Evolutionary conservation across 2,113 vertebrate species (phyloP), one percentile per base, ranked within the genome.

Genomic region (Psittacula cyanocephala): DNA sequence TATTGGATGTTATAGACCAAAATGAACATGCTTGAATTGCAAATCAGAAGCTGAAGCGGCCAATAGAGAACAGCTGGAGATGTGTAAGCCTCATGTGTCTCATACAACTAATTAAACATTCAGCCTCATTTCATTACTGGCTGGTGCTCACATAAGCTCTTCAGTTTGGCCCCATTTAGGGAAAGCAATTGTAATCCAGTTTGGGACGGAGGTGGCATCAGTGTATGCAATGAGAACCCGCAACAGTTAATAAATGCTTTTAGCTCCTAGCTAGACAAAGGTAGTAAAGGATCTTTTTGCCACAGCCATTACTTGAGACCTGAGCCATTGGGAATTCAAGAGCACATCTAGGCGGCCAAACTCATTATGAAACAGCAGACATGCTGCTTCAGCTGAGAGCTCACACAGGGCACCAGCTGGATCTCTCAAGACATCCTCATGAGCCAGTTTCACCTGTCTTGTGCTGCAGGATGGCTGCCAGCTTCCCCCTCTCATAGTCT

Each of bases 301-400:
- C 49, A 44, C 28, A 69, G 62, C 28, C 62, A 33, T 24, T 18
- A 28, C 46, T 60, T 35, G 74, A 71, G 50, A 82, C 0, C 0
- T 31, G 25, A 77, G 46, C 37, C 82, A 50, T 0, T 5, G 67
- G 59, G 59, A 88, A 88, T 55, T 70, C 33, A 13, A 15, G 46
- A 69, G 37, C 19, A 67, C 37, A 55, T 22, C 44, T 11, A 25
- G 63, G 53, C 1, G 13, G 53, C 17, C 2, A 3, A 71, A 71
- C 37, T 84, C 17, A 14, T 27, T 14, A 9, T 9, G 52, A 70
- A 91, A 68, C 13, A 77, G 65, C 52, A 19, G 17, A 57, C 49
- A 27, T 0, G 0, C 18, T 78, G 29, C 62, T 46, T 55, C 78
- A 79, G 39, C n/a, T 0, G 4, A 57, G 39, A 47, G 41, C 60